Evolutionary conservation across 23 tunicate genomes (phyloP), one percentile per base, ranked within the genome.

Genomic region (Aplidium turbinatum): DNA sequence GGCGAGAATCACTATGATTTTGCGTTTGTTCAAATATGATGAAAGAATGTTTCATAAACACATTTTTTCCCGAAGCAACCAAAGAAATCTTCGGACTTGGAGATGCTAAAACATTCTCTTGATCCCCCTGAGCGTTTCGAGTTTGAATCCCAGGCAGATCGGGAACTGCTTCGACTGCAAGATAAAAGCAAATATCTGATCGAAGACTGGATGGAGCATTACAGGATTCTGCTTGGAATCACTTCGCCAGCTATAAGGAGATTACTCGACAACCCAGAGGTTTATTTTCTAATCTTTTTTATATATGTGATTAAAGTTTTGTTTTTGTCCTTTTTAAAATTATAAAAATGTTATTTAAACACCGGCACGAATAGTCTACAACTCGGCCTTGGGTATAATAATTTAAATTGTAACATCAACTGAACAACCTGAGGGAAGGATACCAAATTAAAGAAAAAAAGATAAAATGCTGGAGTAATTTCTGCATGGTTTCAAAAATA

Each of bases 201-300:
- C 38, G 96, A 82, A 13, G 84, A 82, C 27, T 89, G 96, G 96
- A 82, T 89, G 96, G 96, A 89, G 33, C 89, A 82, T 72, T 89
- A 89, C 62, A 51, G 96, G 23, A 24, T 64, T 11, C 81, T 79
- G 11, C 75, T 89, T 34, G 89, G 89, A 1, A 78, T 89, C 11
- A 35, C 57, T 39, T 82, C 96, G 11, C 96, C 96, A 0, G 82
- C 85, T 1, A 47, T 89, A 19, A 77, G 71, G 48, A 70, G 70
- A 34, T 52, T 89, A 81, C 25, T 82, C 18, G 89, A 89, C 20
- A 82, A 72, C 51, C 76, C 89, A 7, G 65, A 45, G 85, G 96
- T 89, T 21, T n/a, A 50, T 68, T 1, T 28, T 11, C 2, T 21
- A 50, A 9, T 9, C 11, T 9, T 42, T 11, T 42, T 42, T 42